Evolutionary conservation across 2,113 vertebrate species (phyloP), one percentile per base, ranked within the genome.

Genomic region (Pelusios castaneus): DNA sequence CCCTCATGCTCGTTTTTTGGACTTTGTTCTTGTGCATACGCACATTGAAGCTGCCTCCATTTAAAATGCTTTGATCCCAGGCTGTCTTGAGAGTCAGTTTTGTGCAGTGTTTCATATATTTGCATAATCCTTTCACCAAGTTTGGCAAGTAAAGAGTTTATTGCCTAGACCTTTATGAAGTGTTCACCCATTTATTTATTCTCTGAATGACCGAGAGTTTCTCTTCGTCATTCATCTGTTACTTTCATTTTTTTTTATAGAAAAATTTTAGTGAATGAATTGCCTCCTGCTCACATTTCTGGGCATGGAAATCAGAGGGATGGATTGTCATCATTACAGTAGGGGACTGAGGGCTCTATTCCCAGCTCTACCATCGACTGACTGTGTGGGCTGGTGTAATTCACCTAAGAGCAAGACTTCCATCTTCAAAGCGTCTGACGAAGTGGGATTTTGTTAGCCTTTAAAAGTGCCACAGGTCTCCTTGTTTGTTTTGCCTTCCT

Each of bases 191-290:
- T 49, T 49, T 49, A 49, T 49, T 49, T 49, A 49, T 49, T 49
- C 13, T n/a, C n/a, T n/a, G n/a, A n/a, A n/a, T n/a, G n/a, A n/a
- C n/a, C n/a, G n/a, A n/a, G n/a, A 12, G 49, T 49, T 49, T 49
- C 93, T 56, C 77, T 94, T 95, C 95, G 91, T 95, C 1, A 0
- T 89, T 91, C 86, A 73, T 77, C 38, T 25, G 45, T 82, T 87
- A 63, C 89, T 95, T 97, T 97, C 88, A 92, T 96, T 96, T 92
- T 94, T 93, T 93, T n/a, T n/a, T n/a, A 73, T 96, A 93, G 85
- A 91, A 89, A 84, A 90, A 90, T 79, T 90, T 77, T 89, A 93
- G 88, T 86, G 91, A 97, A 96, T 97, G 95, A 97, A 95, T 96
- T 94, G 94, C 92, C 70, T 93, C 52, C 29, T 77, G 73, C 79